Evolutionary conservation across 2,888 invertebrate genomes (phyloP).

Genomic region (Leptodirus hochenwartii): DNA sequence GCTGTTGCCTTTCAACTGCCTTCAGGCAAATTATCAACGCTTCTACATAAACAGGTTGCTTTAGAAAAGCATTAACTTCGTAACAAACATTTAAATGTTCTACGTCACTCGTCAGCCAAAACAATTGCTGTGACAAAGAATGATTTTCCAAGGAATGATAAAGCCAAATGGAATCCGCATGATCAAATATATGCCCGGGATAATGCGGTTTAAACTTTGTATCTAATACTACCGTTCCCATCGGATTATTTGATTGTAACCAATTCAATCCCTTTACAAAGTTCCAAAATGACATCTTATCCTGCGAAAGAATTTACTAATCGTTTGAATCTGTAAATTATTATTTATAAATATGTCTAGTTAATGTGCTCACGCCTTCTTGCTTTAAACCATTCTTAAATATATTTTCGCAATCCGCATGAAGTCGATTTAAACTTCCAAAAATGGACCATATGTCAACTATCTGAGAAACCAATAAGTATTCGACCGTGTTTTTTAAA

Average conservation of each 20-base stretch:
- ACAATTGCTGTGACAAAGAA: conserved; percentile 36
- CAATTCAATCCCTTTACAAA: conserved; percentile 41
- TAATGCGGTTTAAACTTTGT: conserved; percentile 26
- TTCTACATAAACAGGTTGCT: conserved; percentile 38
- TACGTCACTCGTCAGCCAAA: conserved; percentile 41
- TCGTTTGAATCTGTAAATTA: not conserved
- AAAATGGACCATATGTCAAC: conserved; percentile 41
- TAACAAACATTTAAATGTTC: conserved; percentile 40
- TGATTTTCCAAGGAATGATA: conserved; percentile 34
- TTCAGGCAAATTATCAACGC: conserved; percentile 41
- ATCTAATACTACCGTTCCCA: conserved; percentile 28
- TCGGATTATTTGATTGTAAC: conserved; percentile 37
- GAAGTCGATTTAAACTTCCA: conserved; percentile 36
- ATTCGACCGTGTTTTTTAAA: conserved; percentile 37
- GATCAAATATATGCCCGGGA: conserved; percentile 28
- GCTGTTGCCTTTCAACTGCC: conserved; percentile 43
- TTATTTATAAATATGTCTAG: conserved; percentile 3
- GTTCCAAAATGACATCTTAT: conserved; percentile 31
- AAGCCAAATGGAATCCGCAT: conserved; percentile 35
- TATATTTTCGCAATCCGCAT: conserved; percentile 34
- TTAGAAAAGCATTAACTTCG: conserved; percentile 36
- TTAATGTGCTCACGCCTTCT: conserved; percentile 7
- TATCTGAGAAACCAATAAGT: conserved; percentile 33
- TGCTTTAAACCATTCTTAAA: conserved; percentile 35
- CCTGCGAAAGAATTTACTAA: conserved; percentile 23